A percentile compares a stretch with the other conserved stretches of the same genome.
Conservation (phyloP, 1,140 invertebrate species). For the Lithobius niger region DNA sequence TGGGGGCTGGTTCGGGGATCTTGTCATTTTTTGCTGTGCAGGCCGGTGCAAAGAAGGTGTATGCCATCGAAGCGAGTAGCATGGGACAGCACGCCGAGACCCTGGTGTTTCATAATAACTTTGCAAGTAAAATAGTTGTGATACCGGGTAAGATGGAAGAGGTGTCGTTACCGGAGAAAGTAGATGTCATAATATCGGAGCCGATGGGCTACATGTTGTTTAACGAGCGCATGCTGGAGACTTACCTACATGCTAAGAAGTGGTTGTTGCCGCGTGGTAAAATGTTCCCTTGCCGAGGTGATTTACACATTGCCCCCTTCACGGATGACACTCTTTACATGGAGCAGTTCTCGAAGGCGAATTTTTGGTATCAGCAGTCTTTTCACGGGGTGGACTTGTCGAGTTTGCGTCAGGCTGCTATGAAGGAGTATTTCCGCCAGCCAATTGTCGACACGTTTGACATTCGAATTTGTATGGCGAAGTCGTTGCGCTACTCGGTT, state of each 20-base stretch:
- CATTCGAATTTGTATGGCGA: conserved; percentile 91
- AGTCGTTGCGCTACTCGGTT: conserved; percentile 86
- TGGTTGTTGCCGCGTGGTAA: conserved; percentile 46
- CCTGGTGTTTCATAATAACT: conserved; percentile 78
- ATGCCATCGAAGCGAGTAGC: conserved; percentile 95
- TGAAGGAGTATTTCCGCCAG: conserved; percentile 96
- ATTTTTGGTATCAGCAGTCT: conserved; percentile 96
- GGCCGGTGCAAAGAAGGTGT: conserved; percentile 93
- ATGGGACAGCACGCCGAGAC: conserved; percentile 95
- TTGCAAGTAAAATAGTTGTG: conserved; percentile 72
- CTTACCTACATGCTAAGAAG: conserved; percentile 95
- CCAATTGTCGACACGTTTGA: conserved; percentile 99
- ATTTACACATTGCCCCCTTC: conserved; percentile 96
- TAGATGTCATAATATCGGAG: conserved; percentile 96
- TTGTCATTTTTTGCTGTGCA: conserved; percentile 97
- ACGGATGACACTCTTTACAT: conserved; percentile 94
- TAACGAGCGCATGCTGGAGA: conserved; percentile 98
- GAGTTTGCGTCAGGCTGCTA: conserved; percentile 72
- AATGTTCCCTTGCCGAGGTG: conserved; percentile 95
- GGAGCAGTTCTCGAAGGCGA: conserved; percentile 97
- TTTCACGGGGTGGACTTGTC: conserved; percentile 97
- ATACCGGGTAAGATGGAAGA: conserved; percentile 98
- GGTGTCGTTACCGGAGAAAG: conserved; percentile 83
- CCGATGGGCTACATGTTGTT: conserved; percentile 99
- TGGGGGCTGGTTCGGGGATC: conserved; percentile 93